Evolutionary conservation across 1,140 invertebrate genomes (phyloP), one percentile per base, ranked within the genome.

Genomic region (Camponotus floridanus): DNA sequence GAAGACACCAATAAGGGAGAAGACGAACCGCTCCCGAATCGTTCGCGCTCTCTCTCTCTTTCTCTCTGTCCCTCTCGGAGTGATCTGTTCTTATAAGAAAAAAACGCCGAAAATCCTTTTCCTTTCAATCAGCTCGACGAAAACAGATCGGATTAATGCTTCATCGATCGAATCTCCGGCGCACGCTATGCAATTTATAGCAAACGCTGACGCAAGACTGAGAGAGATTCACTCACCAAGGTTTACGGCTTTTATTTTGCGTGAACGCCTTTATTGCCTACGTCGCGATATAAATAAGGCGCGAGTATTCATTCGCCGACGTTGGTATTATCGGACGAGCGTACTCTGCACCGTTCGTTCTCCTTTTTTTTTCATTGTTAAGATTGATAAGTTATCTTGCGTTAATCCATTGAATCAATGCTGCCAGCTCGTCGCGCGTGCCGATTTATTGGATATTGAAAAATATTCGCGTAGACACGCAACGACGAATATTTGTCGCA

Each of bases 241-340:
- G 62, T 73, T 73, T 61, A 74, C 79, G 51, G 68, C 79, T 83
- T 83, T 83, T 73, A 83, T 83, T 83, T 73, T 26, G 39, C 79
- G 68, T 70, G 31, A 83, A 74, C 79, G 79, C 79, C 39, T 83
- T 70, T 57, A 73, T 83, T 36, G 79, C 55, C 48, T 81, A 73
- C 70, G 79, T 80, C 68, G 68, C 68, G 79, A 61, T 74, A 74
- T 74, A 83, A 74, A 74, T 74, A 83, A 83, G 57, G 55, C 68
- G 68, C 18, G 57, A 83, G 68, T 61, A 83, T 83, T 73, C 45
- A 83, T 74, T 73, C 79, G 39, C 39, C 68, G 55, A 5, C 6
- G 67, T 73, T 83, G 74, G 73, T 83, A 83, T 83, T 83, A 83
- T 61, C 79, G 57, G 48, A 61, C 68, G 39, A 61, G 64, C 51